A percentile compares a stretch with the other conserved stretches of the same genome.
Conservation (phyloP, 1,140 invertebrate genomes). For the Glomeris maerens region DNA sequence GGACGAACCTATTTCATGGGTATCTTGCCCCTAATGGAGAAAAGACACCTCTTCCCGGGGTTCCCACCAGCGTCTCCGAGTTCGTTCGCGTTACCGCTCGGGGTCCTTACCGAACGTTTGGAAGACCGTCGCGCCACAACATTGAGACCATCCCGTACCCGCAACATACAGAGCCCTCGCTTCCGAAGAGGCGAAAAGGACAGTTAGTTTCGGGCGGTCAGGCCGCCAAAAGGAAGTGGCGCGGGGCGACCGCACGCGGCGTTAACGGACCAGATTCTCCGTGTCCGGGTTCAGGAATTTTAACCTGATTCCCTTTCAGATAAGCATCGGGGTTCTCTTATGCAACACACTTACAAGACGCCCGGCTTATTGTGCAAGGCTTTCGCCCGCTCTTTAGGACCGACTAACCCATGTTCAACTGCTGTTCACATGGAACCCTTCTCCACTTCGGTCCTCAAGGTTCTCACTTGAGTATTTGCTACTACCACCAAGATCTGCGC, state of each 20-base stretch:
- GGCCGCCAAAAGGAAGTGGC: slow-evolving; percentile 10
- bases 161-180: no score
- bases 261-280: slow-evolving; percentile 23
- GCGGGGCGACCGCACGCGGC: no score
- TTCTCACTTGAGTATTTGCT: slow-evolving; percentile 73
- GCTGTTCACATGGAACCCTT: slow-evolving; percentile 77
- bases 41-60: slow-evolving; percentile 25
- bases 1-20: no score
- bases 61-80: slow-evolving; percentile 26
- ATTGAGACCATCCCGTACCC: no score
- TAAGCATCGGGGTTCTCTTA: no score
- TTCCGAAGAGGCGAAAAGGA: no score
- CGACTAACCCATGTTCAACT: slow-evolving; percentile 77
- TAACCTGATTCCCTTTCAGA: slow-evolving; percentile 38
- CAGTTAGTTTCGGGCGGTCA: no score
- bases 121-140: no score
- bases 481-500: slow-evolving; percentile 77
- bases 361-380: slow-evolving; percentile 26
- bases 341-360: no score
- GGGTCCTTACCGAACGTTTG: slow-evolving; percentile 5
- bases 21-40: slow-evolving; percentile 8
- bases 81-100: slow-evolving; percentile 32
- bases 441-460: slow-evolving; percentile 75
- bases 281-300: slow-evolving; percentile 34
- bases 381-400: slow-evolving; percentile 41